Evolutionary conservation across 2,888 invertebrate genomes (phyloP), one percentile per base, ranked within the genome.

Genomic region (Nomada fabriciana): DNA sequence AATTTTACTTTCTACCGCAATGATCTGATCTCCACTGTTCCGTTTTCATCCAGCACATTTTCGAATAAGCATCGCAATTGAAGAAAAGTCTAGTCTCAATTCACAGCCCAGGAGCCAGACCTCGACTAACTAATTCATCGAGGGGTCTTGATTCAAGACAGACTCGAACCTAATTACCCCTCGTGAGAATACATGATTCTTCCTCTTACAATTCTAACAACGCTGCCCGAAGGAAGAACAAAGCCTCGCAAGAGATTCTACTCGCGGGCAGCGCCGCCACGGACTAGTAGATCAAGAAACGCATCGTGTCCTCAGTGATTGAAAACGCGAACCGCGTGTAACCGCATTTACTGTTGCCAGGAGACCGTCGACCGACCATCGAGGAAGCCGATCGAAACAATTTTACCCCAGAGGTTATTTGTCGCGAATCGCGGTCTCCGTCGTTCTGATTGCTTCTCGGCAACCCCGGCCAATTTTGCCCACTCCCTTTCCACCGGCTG

Each of bases 241-340:
- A 59, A 69, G 15, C 47, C 57, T 9, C 36, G 11, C 20, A 36
- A 20, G 36, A 9, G 53, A 42, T 23, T 10, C 43, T 18, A 23
- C 3, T 9, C 15, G 52, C n/a, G 53, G 15, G 18, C 15, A 36
- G 10, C 20, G 7, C 15, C 50, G 50, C 36, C 9, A 2, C 20
- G 18, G 25, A 5, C 68, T 15, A 25, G 42, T 25, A 23, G 52
- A 69, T 52, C 15, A 15, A 15, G 43, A 7, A 36, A 36, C 36
- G 36, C 36, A 5, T 36, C 36, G 36, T 36, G 36, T 36, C 36
- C 36, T 36, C 36, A 5, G 36, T 82, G 85, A 89, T 89, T 84
- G 89, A 86, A 90, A 84, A 85, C 80, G 74, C 83, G 77, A 67
- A 82, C 72, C 83, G 77, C 80, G 69, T 59, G 80, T 84, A 85